These are phyloP conservation scores for Poicephalus gulielmi DNA, from an alignment of 2,113 vertebrate species.

Conservation along the genomic window DNA sequence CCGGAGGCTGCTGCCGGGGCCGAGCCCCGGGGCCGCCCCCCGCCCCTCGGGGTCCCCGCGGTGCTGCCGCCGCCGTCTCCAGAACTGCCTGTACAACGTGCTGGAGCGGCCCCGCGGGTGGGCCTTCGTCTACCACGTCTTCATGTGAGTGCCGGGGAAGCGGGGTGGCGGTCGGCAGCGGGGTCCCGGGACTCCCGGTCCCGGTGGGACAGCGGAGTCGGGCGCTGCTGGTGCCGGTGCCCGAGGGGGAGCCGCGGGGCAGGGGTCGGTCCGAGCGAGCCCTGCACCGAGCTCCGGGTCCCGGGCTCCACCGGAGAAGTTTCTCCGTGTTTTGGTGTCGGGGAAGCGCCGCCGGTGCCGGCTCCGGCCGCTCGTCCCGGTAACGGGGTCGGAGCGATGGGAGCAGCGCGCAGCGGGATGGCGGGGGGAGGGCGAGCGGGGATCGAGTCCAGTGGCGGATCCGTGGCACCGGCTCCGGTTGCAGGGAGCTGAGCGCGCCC, in stretches of 20 bases:
- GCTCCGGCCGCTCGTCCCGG: background rate
- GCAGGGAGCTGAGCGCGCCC: background rate
- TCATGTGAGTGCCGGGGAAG: conserved; percentile 85
- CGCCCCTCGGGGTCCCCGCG: background rate
- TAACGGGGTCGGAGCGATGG: background rate
- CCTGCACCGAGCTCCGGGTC: background rate
- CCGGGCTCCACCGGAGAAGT: background rate
- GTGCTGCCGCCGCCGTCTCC: conserved; percentile 78
- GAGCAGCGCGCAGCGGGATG: background rate
- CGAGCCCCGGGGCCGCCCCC: conserved; percentile 53
- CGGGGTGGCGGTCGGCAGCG: too few relatives aligned
- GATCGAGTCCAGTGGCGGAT: background rate
- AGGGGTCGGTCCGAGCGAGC: background rate
- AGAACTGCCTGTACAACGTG: conserved; percentile 97
- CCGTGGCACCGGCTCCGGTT: background rate
- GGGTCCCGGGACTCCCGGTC: background rate
- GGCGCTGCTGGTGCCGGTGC: conserved; percentile 79
- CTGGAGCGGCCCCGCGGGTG: conserved; percentile 93
- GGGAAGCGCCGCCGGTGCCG: background rate
- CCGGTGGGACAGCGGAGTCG: conserved; percentile 70
- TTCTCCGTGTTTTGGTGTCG: background rate
- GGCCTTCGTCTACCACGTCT: conserved; percentile 95
- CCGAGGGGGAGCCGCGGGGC: background rate
- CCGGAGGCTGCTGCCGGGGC: too few relatives aligned
- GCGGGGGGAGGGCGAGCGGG: background rate